Evolutionary conservation across 2,888 invertebrate genomes (phyloP).

Genomic region (Magallana nippona): DNA sequence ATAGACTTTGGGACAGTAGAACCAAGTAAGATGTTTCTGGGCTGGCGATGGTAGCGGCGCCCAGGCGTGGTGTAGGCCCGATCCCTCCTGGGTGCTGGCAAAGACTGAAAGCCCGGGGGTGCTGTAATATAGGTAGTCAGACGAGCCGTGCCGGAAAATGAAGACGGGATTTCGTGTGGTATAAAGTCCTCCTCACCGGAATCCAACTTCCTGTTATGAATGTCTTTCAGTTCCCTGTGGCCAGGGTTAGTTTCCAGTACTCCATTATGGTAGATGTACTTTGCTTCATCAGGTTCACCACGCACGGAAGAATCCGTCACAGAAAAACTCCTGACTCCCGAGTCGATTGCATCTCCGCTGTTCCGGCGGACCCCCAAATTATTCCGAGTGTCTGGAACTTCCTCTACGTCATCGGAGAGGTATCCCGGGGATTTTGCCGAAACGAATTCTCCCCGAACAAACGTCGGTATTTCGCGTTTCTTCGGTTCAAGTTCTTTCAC

Average conservation of each 20-base stretch:
- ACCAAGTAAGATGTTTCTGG: background rate
- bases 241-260: too few species aligned
- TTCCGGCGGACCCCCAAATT: background rate
- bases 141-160: background rate
- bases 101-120: background rate
- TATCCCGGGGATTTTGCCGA: slow-evolving; percentile 18
- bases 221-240: background rate
- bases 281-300: background rate
- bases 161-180: background rate
- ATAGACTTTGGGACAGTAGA: slow-evolving; percentile 15
- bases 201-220: background rate
- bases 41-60: background rate
- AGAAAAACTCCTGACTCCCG: background rate
- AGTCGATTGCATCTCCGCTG: background rate
- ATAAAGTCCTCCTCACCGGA: background rate
- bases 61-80: background rate
- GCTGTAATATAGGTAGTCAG: slow-evolving; percentile 1
- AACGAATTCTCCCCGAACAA: slow-evolving; percentile 20
- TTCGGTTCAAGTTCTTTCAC: background rate
- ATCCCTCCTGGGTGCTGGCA: background rate
- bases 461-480: background rate
- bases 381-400: too few species aligned
- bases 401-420: background rate
- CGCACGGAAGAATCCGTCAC: background rate
- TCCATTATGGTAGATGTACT: background rate